Conservation (phyloP, 2,113 vertebrate genomes). For the Cheilinus undulatus region DNA sequence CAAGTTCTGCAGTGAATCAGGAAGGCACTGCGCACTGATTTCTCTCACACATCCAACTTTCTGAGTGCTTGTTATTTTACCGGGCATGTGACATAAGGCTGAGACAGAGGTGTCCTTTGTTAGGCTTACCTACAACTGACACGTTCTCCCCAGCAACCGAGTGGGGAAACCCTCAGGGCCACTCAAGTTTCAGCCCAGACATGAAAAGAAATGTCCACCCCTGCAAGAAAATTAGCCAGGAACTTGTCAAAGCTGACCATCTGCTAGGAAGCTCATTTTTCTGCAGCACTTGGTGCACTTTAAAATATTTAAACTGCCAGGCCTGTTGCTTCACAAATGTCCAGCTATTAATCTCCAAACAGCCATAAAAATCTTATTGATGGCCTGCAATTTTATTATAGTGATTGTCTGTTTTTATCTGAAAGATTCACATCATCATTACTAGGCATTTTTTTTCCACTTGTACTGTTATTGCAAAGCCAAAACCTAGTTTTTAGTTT, state of each 20-base stretch:
- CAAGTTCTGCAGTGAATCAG: constrained; percentile 48
- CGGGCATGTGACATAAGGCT: constrained; percentile 62
- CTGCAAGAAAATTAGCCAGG: constrained; percentile 61
- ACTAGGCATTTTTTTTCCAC: no score
- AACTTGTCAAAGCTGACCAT: constrained; percentile 32
- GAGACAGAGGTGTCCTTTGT: constrained; percentile 80
- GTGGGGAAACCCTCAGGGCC: constrained; percentile 42
- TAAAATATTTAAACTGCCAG: neutral
- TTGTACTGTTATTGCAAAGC: no score
- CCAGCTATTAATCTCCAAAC: no score
- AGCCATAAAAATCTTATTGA: no score
- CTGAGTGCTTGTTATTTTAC: constrained; percentile 70
- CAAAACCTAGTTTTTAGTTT: no score
- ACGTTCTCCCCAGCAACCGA: constrained; percentile 52
- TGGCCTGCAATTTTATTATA: no score
- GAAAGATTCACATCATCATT: no score
- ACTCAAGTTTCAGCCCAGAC: constrained; percentile 67
- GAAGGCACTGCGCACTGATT: constrained; percentile 20
- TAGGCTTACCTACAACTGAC: constrained; percentile 45
- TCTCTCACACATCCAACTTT: constrained; percentile 29
- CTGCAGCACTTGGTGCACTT: constrained; percentile 28
- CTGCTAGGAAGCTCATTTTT: constrained; percentile 44
- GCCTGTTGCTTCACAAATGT: neutral
- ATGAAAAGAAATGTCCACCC: constrained; percentile 70
- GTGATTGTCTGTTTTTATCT: no score